Conservation (phyloP, 2,888 invertebrate species). For the Dolichomitus sp. region DNA sequence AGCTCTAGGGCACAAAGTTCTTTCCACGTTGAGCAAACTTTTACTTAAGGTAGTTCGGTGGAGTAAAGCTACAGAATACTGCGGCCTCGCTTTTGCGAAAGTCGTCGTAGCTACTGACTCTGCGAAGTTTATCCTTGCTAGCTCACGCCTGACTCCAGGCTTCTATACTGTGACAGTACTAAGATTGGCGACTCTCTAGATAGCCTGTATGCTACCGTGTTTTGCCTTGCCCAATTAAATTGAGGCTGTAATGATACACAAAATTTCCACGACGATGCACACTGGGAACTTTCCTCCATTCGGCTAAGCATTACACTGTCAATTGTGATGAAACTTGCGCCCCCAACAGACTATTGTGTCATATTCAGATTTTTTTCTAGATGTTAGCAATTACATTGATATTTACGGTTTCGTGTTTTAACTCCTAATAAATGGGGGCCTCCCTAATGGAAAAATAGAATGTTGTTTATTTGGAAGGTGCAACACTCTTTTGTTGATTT, state of each 20-base stretch:
- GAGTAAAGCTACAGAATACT: slow-evolving; percentile 10
- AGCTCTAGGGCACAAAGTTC: slow-evolving; percentile 44
- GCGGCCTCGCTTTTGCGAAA: slow-evolving; percentile 30
- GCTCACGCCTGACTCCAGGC: not conserved
- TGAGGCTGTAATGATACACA: slow-evolving; percentile 29
- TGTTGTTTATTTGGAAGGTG: too few relatives aligned
- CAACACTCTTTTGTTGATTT: too few relatives aligned
- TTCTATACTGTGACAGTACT: not conserved
- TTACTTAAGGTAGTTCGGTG: slow-evolving; percentile 35
- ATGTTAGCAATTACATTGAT: not conserved
- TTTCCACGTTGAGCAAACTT: slow-evolving; percentile 46
- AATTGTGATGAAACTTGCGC: not conserved
- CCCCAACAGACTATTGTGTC: not conserved
- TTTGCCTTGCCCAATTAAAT: slow-evolving; percentile 40
- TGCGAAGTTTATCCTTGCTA: slow-evolving; percentile 37
- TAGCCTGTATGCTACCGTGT: not conserved
- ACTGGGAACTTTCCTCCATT: not conserved
- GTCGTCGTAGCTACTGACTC: slow-evolving; percentile 24
- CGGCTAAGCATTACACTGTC: not conserved
- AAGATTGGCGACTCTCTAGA: slow-evolving; percentile 16
- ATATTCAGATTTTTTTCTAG: not conserved
- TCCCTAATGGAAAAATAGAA: too few relatives aligned
- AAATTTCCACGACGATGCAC: slow-evolving; percentile 22
- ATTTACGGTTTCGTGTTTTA: too few relatives aligned
- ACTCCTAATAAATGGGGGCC: too few relatives aligned